Percentiles rank a stretch among this genome's conserved stretches.
Evolutionary conservation across 2,113 vertebrate species (phyloP).

Genomic region (Copsychus sechellarum): DNA sequence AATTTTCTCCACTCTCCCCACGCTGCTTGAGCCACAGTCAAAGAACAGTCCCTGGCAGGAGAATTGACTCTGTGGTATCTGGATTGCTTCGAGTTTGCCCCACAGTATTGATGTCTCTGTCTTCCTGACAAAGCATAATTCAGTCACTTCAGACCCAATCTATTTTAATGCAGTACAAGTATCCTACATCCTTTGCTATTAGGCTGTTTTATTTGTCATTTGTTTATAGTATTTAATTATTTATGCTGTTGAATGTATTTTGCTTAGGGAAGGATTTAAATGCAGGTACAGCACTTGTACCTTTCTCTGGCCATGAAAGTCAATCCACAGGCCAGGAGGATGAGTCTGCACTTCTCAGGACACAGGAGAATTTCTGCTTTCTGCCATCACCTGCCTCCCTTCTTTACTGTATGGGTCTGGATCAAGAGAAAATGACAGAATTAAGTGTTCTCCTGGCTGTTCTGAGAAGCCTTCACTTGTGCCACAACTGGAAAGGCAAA

Average conservation of each 20-base stretch:
- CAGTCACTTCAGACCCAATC: background rate
- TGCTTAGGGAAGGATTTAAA: background rate
- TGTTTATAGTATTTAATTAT: constrained; percentile 40
- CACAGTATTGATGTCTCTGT: background rate
- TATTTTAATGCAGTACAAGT: constrained; percentile 18
- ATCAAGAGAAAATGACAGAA: background rate
- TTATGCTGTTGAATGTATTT: background rate
- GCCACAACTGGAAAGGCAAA: background rate
- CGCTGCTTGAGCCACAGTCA: background rate
- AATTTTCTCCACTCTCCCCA: background rate
- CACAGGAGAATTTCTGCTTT: background rate
- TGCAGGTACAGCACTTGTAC: background rate
- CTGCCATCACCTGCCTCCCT: background rate
- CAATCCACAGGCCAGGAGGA: background rate
- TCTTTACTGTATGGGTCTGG: background rate
- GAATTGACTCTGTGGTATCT: background rate
- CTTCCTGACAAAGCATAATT: background rate
- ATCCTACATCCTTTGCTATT: constrained; percentile 1
- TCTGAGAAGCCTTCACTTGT: background rate
- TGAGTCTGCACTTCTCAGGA: constrained; percentile 1
- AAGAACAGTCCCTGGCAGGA: background rate
- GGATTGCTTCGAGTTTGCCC: background rate
- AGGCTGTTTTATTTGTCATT: background rate
- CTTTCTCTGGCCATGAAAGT: background rate
- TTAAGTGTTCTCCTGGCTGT: background rate